Conservation (phyloP, 1,140 invertebrate species). For the Drosophila novamexicana region DNA sequence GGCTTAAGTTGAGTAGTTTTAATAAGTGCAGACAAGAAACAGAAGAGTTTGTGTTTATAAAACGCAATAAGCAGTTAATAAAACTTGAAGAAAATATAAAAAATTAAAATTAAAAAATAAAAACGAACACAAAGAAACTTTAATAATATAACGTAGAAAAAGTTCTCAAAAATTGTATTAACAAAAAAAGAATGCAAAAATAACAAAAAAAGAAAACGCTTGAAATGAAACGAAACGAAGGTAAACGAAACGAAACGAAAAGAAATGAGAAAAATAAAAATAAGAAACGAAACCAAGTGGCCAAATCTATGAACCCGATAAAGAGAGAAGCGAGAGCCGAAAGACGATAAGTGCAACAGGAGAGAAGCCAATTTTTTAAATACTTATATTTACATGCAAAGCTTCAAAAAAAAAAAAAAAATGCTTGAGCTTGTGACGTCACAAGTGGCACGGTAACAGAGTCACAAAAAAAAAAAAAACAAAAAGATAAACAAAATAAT, state of each 20-base stretch:
- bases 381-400: slow-evolving; percentile 12
- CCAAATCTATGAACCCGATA: slow-evolving; percentile 55
- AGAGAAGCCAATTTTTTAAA: slow-evolving; percentile 62
- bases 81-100: slow-evolving; percentile 45
- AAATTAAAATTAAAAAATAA: slow-evolving; percentile 17
- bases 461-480: slow-evolving; percentile 8
- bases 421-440: slow-evolving; percentile 53
- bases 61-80: slow-evolving; percentile 78
- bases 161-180: slow-evolving; percentile 62
- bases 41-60: slow-evolving; percentile 73
- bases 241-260: slow-evolving; percentile 32
- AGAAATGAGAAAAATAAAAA: slow-evolving; percentile 43
- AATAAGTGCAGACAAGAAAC: slow-evolving; percentile 48
- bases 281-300: slow-evolving; percentile 72
- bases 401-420: slow-evolving; percentile 23
- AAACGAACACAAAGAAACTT: slow-evolving; percentile 16
- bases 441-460: slow-evolving; percentile 29
- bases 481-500: background rate
- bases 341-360: slow-evolving; percentile 4
- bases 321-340: slow-evolving; percentile 7
- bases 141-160: slow-evolving; percentile 54
- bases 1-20: slow-evolving; percentile 79
- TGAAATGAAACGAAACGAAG: slow-evolving; percentile 33
- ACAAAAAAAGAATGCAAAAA: slow-evolving; percentile 25
- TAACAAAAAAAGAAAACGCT: slow-evolving; percentile 31